Conservation (phyloP, 2,888 invertebrate species). For the Andrena haemorrhoa region DNA sequence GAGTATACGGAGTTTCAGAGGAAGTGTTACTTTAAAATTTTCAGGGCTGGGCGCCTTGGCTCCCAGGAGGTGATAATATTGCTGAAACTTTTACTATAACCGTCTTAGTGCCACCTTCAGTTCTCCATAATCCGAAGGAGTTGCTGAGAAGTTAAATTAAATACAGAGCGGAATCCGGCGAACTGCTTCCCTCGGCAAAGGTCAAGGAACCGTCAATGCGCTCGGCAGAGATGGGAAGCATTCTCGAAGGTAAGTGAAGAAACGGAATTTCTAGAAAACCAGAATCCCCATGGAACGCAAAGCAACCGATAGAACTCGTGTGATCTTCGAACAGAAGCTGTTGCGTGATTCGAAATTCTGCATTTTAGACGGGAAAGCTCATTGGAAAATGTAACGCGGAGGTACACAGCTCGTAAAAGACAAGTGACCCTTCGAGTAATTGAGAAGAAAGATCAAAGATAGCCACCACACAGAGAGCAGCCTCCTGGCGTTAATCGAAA, state of each 20-base stretch:
- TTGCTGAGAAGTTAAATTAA: constrained; percentile 42
- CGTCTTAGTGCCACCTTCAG: background rate
- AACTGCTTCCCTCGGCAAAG: constrained; percentile 6
- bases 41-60: background rate
- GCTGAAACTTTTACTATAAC: constrained; percentile 28
- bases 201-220: background rate
- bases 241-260: background rate
- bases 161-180: constrained; percentile 4
- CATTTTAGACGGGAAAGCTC: background rate
- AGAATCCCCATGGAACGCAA: background rate
- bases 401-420: background rate
- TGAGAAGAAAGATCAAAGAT: constrained; percentile 43
- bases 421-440: constrained; percentile 26
- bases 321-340: background rate
- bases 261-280: background rate
- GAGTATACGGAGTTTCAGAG: background rate
- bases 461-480: background rate
- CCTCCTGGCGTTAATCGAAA: constrained; percentile 8
- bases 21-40: background rate
- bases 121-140: constrained; percentile 20
- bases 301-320: background rate
- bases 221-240: too few species aligned
- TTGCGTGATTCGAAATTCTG: constrained; percentile 1
- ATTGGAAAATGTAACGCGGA: background rate
- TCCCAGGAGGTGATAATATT: constrained; percentile 9